Conservation (phyloP, 2,797 vertebrate genomes). For the Tenualosa ilisha region DNA sequence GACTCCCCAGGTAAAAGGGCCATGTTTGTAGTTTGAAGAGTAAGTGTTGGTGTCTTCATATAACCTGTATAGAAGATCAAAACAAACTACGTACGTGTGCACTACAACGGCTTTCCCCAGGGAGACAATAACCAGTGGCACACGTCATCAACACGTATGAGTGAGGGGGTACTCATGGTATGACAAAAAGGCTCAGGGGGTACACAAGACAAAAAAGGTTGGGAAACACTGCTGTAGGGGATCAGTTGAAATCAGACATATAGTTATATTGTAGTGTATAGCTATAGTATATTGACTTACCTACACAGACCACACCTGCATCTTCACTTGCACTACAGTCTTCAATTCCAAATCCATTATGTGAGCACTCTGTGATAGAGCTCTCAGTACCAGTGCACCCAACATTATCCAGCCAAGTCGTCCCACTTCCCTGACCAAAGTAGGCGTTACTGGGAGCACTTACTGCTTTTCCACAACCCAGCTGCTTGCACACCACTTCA, state of each 20-base stretch:
- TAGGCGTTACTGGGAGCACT: not conserved
- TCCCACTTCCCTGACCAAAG: conserved; percentile 10
- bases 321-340: not conserved
- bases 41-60: not conserved
- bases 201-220: too few species aligned
- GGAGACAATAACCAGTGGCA: too few species aligned
- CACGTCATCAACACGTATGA: too few species aligned
- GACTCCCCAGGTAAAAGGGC: not conserved
- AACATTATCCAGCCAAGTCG: not conserved
- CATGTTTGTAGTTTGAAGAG: not conserved
- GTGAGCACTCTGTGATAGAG: not conserved
- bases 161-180: too few species aligned
- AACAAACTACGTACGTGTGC: not conserved
- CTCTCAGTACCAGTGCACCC: not conserved
- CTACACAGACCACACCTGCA: not conserved
- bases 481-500: not conserved
- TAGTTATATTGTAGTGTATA: too few species aligned
- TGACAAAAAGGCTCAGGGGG: too few species aligned
- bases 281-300: not conserved
- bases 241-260: too few species aligned
- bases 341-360: not conserved
- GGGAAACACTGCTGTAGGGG: too few species aligned
- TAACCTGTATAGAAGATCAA: not conserved
- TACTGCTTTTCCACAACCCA: not conserved
- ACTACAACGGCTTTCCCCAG: too few species aligned